Evolutionary conservation across 2,888 invertebrate species (phyloP).

Genomic region (Lottia scabra): DNA sequence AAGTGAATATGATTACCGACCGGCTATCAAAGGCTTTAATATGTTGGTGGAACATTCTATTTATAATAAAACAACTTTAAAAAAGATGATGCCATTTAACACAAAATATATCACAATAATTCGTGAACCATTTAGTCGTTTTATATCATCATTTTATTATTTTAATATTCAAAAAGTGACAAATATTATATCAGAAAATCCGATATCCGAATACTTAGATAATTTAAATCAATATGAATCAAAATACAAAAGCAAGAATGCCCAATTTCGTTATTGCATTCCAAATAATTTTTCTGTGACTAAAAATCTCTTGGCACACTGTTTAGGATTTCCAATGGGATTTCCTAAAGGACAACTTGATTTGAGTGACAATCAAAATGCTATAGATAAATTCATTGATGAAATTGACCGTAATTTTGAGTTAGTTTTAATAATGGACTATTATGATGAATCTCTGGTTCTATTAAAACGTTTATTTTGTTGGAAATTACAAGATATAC

Average conservation of each 20-base stretch:
- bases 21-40: conserved; percentile 51
- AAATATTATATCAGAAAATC: conserved; percentile 38
- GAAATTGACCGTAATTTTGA: conserved; percentile 52
- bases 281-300: conserved; percentile 61
- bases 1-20: conserved; percentile 50
- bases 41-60: conserved; percentile 63
- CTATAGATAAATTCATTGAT: conserved; percentile 44
- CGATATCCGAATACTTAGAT: conserved; percentile 49
- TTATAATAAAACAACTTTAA: conserved; percentile 55
- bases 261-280: conserved; percentile 50
- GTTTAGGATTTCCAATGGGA: conserved; percentile 63
- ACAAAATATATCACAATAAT: conserved; percentile 60
- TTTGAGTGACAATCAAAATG: conserved; percentile 34
- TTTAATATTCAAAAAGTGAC: conserved; percentile 53
- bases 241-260: conserved; percentile 44
- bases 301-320: conserved; percentile 61
- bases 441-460: conserved; percentile 65
- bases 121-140: conserved; percentile 60
- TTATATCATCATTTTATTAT: conserved; percentile 62
- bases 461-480: conserved; percentile 62
- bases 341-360: conserved; percentile 49
- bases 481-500: conserved; percentile 64
- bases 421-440: conserved; percentile 65
- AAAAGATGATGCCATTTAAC: conserved; percentile 53
- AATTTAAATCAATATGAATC: conserved; percentile 57